Evolutionary conservation across 2,888 invertebrate species (phyloP).

Genomic region (Limnephilus lunatus): DNA sequence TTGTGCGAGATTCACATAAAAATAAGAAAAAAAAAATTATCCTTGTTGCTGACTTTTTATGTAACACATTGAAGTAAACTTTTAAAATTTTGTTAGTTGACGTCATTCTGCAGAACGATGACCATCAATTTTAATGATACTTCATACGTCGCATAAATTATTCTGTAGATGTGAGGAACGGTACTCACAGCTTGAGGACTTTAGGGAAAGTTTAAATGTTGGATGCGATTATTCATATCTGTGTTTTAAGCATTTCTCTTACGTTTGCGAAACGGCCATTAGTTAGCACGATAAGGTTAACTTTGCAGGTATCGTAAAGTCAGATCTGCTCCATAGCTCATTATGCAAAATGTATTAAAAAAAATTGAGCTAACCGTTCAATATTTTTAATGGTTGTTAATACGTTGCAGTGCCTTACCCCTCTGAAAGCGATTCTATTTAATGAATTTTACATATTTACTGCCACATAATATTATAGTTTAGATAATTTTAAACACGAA

Average conservation of each 20-base stretch:
- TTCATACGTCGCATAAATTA: not conserved
- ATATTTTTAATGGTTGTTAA: too few species aligned
- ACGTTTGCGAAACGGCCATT: not conserved
- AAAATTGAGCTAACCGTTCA: too few species aligned
- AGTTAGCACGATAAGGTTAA: not conserved
- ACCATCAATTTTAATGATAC: not conserved
- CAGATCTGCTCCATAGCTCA: too few species aligned
- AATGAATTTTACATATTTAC: too few species aligned
- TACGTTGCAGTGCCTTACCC: too few species aligned
- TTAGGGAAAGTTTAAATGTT: not conserved
- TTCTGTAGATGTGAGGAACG: not conserved
- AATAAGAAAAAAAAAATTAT: too few species aligned
- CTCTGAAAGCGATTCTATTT: too few species aligned
- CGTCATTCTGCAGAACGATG: not conserved
- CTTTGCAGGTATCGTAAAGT: not conserved
- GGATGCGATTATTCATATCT: not conserved
- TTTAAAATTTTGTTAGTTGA: not conserved
- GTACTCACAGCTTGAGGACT: not conserved
- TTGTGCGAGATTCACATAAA: too few species aligned
- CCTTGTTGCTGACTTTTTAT: too few species aligned
- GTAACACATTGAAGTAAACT: not conserved
- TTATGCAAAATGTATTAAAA: too few species aligned
- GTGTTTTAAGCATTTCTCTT: not conserved
- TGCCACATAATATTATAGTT: too few species aligned
- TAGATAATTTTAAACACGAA: too few species aligned